Evolutionary conservation across 1,140 invertebrate species (phyloP).

Genomic region (Drosophila nasuta): DNA sequence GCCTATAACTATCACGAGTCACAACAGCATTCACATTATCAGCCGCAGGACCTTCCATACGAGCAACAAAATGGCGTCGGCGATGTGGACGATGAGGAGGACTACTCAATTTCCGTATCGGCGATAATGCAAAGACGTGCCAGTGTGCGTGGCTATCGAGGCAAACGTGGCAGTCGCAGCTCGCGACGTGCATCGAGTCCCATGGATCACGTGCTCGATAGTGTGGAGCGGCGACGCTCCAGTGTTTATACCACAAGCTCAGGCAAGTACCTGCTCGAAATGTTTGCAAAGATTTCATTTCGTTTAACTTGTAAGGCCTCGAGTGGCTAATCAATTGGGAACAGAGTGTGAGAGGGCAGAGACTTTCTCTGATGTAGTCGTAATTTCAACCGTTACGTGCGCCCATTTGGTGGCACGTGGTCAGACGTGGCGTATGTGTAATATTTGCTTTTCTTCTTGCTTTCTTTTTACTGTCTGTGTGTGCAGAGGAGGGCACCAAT

Average conservation of each 20-base stretch:
- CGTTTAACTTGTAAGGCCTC: slow-evolving; percentile 48
- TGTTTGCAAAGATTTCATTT: slow-evolving; percentile 57
- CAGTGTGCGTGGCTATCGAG: slow-evolving; percentile 88
- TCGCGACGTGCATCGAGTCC: slow-evolving; percentile 89
- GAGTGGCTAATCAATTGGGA: slow-evolving; percentile 46
- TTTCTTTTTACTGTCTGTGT: slow-evolving; percentile 31
- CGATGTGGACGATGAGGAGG: slow-evolving; percentile 88
- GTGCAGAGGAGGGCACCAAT: slow-evolving; percentile 89
- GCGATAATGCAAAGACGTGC: slow-evolving; percentile 92
- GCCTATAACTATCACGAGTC: slow-evolving; percentile 42
- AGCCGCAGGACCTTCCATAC: slow-evolving; percentile 13
- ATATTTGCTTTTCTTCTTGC: slow-evolving; percentile 53
- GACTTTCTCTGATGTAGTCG: slow-evolving; percentile 38
- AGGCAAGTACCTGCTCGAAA: slow-evolving; percentile 88
- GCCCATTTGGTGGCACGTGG: slow-evolving; percentile 52
- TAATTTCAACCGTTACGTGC: slow-evolving; percentile 74
- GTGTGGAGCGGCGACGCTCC: slow-evolving; percentile 88
- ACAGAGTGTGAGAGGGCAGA: not conserved
- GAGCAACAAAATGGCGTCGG: slow-evolving; percentile 55
- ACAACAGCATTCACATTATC: slow-evolving; percentile 7
- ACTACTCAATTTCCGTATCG: slow-evolving; percentile 92
- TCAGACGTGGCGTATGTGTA: slow-evolving; percentile 66
- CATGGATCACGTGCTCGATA: slow-evolving; percentile 86
- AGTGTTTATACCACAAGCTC: slow-evolving; percentile 94
- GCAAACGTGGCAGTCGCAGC: slow-evolving; percentile 85